These are phyloP conservation scores for Thecophora atra DNA, from an alignment of 2,888 invertebrate species.

Conservation along the genomic window DNA sequence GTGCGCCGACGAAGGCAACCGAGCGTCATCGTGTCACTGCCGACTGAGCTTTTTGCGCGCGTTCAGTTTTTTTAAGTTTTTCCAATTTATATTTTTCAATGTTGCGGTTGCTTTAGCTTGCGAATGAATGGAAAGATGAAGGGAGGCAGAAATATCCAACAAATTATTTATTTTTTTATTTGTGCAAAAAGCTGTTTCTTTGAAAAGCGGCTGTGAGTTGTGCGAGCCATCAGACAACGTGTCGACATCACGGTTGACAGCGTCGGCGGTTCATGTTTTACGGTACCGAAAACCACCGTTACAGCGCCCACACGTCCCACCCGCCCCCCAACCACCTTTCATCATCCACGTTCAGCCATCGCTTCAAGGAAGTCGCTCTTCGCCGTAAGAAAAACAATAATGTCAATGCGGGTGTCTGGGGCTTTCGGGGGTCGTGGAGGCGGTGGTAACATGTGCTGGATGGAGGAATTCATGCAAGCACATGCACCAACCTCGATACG, in stretches of 20 bases:
- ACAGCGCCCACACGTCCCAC: neutral
- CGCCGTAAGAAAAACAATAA: slow-evolving; percentile 20
- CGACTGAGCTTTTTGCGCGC: neutral
- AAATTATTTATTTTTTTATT: neutral
- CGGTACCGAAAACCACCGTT: neutral
- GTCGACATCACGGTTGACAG: slow-evolving; percentile 13
- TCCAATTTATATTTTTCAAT: neutral
- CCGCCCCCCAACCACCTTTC: neutral
- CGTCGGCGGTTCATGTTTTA: neutral
- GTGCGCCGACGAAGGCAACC: neutral
- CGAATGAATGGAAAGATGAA: neutral
- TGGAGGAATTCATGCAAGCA: slow-evolving; percentile 2
- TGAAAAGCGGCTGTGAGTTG: neutral
- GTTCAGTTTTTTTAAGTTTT: slow-evolving; percentile 1
- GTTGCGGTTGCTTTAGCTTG: neutral
- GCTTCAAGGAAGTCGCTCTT: slow-evolving; percentile 3
- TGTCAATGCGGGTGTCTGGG: neutral
- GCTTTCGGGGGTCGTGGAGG: neutral
- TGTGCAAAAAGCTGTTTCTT: neutral
- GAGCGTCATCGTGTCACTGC: neutral
- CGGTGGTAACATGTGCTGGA: neutral
- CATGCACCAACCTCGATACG: slow-evolving; percentile 11
- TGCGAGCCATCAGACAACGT: slow-evolving; percentile 20
- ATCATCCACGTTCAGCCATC: neutral
- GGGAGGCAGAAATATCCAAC: neutral